Evolutionary conservation across 2,888 invertebrate genomes (phyloP), one percentile per base, ranked within the genome.

Genomic region (Toxonevra muliebris): DNA sequence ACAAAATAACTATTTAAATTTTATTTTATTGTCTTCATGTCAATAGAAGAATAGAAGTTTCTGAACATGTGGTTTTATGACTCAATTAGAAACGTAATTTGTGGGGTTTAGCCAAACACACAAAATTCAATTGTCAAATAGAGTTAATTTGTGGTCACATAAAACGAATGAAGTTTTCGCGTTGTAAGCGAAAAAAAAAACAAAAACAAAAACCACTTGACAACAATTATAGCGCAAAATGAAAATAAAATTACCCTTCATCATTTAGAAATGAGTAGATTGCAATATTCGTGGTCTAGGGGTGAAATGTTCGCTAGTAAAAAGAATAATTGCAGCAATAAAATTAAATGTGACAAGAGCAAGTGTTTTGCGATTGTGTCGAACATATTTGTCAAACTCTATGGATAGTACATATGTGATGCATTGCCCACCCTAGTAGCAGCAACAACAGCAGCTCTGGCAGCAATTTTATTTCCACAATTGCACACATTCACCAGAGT

Each of bases 41-140:
- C n/a, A n/a, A n/a, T n/a, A n/a, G n/a, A n/a, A 30, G 7, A 30
- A 30, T 30, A 30, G 30, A 30, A 30, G 30, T 30, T 30, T 30
- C 30, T 76, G 83, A 82, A 84, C 83, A 84, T 84, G 82, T 82
- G 84, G 77, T 81, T 84, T 83, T 83, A 83, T 81, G 76, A 81
- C 78, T 76, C 82, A 84, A 83, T 84, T 82, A 82, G 74, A 77
- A 76, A 74, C 76, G 77, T 79, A 81, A 80, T 81, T 82, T 77
- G 78, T 76, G 80, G 80, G 79, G 50, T 13, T n/a, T 17, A 30
- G 42, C 12, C 60, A 53, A 60, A 41, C 30, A 3, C 43, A 59
- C 61, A 30, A 66, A 69, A 74, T 71, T 71, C 74, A 72, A 74
- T 73, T 72, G 70, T 64, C 69, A 77, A 77, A 78, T 76, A 76